These are phyloP conservation scores for Acrocephalus arundinaceus DNA, from an alignment of 2,113 vertebrate species.

Conservation along the genomic window DNA sequence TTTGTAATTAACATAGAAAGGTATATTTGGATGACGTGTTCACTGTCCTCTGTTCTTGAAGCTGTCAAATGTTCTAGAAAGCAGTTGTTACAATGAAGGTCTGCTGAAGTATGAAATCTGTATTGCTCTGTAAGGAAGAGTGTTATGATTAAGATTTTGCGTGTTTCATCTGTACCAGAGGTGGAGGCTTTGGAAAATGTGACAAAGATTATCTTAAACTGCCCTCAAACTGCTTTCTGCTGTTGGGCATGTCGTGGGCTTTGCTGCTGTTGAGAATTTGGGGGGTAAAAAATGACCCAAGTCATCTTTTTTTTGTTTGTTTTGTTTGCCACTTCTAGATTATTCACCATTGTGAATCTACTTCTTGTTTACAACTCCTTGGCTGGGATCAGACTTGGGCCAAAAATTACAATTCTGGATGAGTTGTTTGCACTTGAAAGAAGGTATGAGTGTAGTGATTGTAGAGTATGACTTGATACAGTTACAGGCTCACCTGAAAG, in stretches of 20 bases:
- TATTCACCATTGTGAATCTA: background rate
- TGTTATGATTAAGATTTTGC: background rate
- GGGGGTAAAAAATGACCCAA: background rate
- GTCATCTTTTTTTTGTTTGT: accelerated
- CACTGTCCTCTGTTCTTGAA: background rate
- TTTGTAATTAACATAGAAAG: background rate
- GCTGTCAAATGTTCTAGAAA: background rate
- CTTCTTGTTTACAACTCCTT: background rate
- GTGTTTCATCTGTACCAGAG: background rate
- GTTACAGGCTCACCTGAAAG: background rate
- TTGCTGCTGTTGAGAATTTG: background rate
- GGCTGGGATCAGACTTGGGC: background rate
- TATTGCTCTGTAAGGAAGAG: background rate
- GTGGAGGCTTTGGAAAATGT: background rate
- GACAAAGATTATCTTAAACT: background rate
- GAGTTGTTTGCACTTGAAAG: background rate
- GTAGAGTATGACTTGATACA: background rate
- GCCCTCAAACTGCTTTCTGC: background rate
- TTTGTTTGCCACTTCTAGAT: background rate
- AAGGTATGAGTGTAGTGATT: accelerated
- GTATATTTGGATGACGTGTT: background rate
- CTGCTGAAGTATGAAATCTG: background rate
- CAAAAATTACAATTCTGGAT: background rate
- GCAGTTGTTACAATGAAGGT: background rate
- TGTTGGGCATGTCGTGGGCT: background rate